Percentiles rank a stretch among this genome's conserved stretches.
Evolutionary conservation across 2,888 invertebrate genomes (phyloP).

Genomic region (Leuctra nigra): DNA sequence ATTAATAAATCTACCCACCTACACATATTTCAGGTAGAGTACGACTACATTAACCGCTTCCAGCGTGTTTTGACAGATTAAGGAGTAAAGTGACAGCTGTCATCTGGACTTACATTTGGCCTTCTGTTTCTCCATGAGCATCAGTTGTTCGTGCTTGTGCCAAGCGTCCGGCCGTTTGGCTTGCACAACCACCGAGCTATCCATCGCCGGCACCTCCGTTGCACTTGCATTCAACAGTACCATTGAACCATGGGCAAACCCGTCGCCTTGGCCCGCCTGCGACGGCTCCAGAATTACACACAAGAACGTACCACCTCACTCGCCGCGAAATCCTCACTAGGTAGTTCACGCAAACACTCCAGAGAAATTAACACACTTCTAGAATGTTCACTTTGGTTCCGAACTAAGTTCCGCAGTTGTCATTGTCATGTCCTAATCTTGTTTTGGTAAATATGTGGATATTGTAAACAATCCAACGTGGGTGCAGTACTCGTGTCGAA

Average conservation of each 20-base stretch:
- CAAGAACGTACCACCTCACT: not conserved
- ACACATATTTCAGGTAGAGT: too few relatives aligned
- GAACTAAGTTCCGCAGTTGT: too few relatives aligned
- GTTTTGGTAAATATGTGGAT: too few relatives aligned
- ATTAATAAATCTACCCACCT: too few relatives aligned
- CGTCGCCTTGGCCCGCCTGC: slow-evolving; percentile 43
- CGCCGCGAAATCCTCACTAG: not conserved
- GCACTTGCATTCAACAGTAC: slow-evolving; percentile 38
- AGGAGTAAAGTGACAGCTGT: too few relatives aligned
- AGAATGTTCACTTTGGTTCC: too few relatives aligned
- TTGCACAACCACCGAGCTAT: slow-evolving; percentile 36
- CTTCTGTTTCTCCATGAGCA: slow-evolving; percentile 66
- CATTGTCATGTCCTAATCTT: too few relatives aligned
- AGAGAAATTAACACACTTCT: too few relatives aligned
- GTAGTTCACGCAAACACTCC: not conserved
- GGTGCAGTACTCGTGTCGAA: slow-evolving; percentile 31
- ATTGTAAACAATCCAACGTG: slow-evolving; percentile 44
- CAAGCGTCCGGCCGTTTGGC: slow-evolving; percentile 47
- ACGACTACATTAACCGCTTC: too few relatives aligned
- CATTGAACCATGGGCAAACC: slow-evolving; percentile 38
- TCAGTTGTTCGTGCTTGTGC: slow-evolving; percentile 68
- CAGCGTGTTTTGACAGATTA: too few relatives aligned
- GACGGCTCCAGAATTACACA: slow-evolving; percentile 51
- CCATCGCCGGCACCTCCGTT: slow-evolving; percentile 36
- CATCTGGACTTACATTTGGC: slow-evolving; percentile 58